These are phyloP conservation scores for Euphydryas editha DNA, from an alignment of 2,888 invertebrate genomes.

Conservation along the genomic window DNA sequence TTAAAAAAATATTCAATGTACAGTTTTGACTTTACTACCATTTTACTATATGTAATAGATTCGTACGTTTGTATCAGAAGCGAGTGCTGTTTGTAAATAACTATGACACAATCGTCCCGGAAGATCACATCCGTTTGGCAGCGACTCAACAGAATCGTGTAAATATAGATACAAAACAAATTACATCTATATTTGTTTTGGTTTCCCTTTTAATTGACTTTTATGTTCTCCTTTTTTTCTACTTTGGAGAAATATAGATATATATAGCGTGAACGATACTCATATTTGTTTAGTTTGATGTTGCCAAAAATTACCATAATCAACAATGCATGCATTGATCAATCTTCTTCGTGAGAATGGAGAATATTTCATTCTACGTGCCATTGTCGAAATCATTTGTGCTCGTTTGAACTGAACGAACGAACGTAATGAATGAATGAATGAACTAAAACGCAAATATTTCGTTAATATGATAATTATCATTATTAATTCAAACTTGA, in stretches of 20 bases:
- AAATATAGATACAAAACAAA: constrained; percentile 59
- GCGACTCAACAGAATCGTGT: constrained; percentile 57
- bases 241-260: background rate
- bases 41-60: constrained; percentile 14
- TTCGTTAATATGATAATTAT: too few species aligned
- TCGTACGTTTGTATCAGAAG: constrained; percentile 12
- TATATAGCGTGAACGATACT: background rate
- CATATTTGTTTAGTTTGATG: background rate
- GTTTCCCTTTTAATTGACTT: constrained; percentile 45
- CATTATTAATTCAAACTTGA: too few species aligned
- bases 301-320: too few species aligned
- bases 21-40: too few species aligned
- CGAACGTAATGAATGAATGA: too few species aligned
- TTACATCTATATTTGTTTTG: constrained; percentile 54
- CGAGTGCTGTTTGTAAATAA: constrained; percentile 40
- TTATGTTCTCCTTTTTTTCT: background rate
- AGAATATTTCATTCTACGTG: too few species aligned
- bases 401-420: too few species aligned
- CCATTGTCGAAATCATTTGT: too few species aligned
- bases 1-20: too few species aligned
- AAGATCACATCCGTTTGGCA: constrained; percentile 79
- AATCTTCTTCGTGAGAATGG: too few species aligned
- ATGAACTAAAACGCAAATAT: too few species aligned
- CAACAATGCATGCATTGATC: too few species aligned
- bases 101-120: constrained; percentile 74